phyloP scores from a whole-genome alignment of 1,140 invertebrate genomes.

The Philaenus spumarius region DNA sequence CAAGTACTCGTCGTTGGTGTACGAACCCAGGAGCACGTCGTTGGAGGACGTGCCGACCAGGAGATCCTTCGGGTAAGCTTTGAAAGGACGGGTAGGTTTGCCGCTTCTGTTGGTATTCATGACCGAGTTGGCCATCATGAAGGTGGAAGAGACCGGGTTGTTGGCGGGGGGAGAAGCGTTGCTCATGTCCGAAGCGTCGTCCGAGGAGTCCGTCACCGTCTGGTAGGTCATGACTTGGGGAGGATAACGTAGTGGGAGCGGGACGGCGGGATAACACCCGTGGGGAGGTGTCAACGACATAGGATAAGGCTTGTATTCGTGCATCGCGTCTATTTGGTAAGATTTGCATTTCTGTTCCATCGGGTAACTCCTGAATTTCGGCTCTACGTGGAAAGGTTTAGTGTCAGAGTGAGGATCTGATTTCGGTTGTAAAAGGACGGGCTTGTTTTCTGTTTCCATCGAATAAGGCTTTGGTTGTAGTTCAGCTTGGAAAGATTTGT shows the following conservation, averaged over 20 bases:
- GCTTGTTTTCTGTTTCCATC: too few species aligned
- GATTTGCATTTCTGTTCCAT: background rate
- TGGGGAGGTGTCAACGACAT: too few species aligned
- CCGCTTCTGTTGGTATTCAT: slow-evolving; percentile 15
- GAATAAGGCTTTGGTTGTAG: too few species aligned
- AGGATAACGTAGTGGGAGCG: too few species aligned
- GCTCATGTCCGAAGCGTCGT: background rate
- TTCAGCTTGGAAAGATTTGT: too few species aligned
- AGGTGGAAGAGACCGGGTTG: background rate
- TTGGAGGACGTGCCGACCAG: slow-evolving; percentile 44
- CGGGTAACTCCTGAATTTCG: too few species aligned
- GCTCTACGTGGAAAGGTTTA: too few species aligned
- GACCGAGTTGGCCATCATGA: slow-evolving; percentile 1
- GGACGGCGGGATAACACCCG: too few species aligned
- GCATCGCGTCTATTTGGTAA: too few species aligned
- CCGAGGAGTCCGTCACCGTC: background rate
- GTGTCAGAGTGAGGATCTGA: too few species aligned
- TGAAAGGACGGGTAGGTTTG: slow-evolving; percentile 53
- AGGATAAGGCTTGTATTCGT: too few species aligned
- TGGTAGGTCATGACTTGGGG: background rate
- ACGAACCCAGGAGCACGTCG: slow-evolving; percentile 41
- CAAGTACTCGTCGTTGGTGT: slow-evolving; percentile 51
- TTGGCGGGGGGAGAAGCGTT: background rate
- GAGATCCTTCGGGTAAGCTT: slow-evolving; percentile 63
- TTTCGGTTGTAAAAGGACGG: too few species aligned